These are phyloP conservation scores for Macropis europaea DNA, from an alignment of 2,888 invertebrate genomes.

Conservation along the genomic window DNA sequence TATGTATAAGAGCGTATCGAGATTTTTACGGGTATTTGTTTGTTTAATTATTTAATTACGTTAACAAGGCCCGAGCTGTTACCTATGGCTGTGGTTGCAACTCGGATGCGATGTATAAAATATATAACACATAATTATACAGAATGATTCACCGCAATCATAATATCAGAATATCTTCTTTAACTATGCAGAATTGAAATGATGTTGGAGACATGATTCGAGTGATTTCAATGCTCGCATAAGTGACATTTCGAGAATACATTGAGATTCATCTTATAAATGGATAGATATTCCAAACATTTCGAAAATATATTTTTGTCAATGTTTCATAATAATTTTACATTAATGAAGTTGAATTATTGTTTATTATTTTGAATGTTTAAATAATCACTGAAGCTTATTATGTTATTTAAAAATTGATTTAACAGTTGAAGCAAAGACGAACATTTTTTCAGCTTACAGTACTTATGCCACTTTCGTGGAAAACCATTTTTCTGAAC, in stretches of 20 bases:
- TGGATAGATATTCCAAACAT: too few relatives aligned
- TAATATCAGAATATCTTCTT: conserved; percentile 26
- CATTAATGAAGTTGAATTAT: too few relatives aligned
- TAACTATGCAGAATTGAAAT: conserved; percentile 22
- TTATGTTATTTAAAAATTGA: too few relatives aligned
- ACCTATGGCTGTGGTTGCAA: conserved; percentile 74
- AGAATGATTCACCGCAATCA: conserved; percentile 28
- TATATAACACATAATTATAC: conserved; percentile 61
- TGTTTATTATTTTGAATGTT: too few relatives aligned
- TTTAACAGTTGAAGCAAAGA: too few relatives aligned
- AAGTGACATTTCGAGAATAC: neutral
- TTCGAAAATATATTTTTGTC: too few relatives aligned
- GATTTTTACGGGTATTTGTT: conserved; percentile 33
- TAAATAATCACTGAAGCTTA: too few relatives aligned
- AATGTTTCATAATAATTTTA: too few relatives aligned
- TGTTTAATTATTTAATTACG: conserved; percentile 29
- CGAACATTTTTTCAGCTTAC: too few relatives aligned
- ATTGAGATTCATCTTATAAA: too few relatives aligned
- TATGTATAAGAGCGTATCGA: conserved; percentile 1
- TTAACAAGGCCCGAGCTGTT: conserved; percentile 75
- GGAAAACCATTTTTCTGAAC: too few relatives aligned
- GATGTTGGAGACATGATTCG: neutral
- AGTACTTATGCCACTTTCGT: too few relatives aligned
- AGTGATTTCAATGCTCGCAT: neutral
- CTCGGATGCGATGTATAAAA: conserved; percentile 77